These are phyloP conservation scores for Chinchilla lanigera DNA, from an alignment of 2,113 vertebrate species.

Conservation along the genomic window DNA sequence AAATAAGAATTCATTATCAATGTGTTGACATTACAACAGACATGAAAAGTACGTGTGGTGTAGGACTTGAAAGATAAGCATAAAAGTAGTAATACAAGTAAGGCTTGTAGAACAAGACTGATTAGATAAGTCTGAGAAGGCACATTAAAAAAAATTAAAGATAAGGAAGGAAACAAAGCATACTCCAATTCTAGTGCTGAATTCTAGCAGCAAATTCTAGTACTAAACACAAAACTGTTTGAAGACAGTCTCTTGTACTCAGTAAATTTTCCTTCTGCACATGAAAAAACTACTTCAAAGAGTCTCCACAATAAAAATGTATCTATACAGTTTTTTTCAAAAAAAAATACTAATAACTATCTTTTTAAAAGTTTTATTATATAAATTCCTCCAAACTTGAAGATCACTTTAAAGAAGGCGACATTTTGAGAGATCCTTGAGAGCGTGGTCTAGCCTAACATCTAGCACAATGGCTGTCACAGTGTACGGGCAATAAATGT, in stretches of 20 bases:
- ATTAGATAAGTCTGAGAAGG: background rate
- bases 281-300: slow-evolving; percentile 10
- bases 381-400: slow-evolving; percentile 18
- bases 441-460: background rate
- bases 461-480: background rate
- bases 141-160: background rate
- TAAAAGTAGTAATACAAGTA: slow-evolving; percentile 13
- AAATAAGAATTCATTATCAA: background rate
- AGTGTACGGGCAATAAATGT: background rate
- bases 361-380: background rate
- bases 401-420: background rate
- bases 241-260: background rate
- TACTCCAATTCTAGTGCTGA: background rate
- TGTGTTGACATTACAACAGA: background rate
- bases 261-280: background rate
- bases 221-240: background rate
- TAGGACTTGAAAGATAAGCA: background rate
- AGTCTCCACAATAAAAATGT: background rate
- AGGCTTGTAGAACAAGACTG: slow-evolving; percentile 11
- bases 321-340: background rate
- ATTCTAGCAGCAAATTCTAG: background rate
- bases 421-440: background rate
- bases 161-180: background rate
- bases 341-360: background rate
- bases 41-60: background rate